Conservation (phyloP, 2,797 vertebrate genomes). For the Zenarchopterus dispar region DNA sequence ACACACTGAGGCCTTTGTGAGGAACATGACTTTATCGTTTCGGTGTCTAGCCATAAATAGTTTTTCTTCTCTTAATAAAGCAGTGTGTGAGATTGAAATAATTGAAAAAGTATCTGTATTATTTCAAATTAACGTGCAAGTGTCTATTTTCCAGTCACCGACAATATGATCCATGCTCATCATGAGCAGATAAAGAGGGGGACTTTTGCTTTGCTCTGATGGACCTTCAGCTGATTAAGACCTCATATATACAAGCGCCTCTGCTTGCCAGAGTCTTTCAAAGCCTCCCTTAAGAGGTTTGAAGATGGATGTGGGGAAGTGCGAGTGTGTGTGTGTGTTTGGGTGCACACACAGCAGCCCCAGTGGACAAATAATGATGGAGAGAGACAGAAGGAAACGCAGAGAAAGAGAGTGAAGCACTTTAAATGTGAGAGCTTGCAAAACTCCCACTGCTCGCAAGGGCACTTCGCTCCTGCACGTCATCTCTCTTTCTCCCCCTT, state of each 20-base stretch:
- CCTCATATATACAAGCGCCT: conserved; percentile 65
- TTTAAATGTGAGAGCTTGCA: conserved; percentile 77
- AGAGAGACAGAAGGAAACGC: conserved; percentile 67
- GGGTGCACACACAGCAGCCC: conserved; percentile 64
- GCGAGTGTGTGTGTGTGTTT: conserved; percentile 53
- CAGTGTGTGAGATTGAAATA: too few relatives aligned
- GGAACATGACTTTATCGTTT: too few relatives aligned
- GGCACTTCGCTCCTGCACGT: conserved; percentile 75
- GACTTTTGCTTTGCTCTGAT: conserved; percentile 49
- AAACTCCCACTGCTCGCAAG: conserved; percentile 77
- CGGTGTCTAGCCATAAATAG: too few relatives aligned
- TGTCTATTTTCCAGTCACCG: not conserved
- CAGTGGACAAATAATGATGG: conserved; percentile 76
- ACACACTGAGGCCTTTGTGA: too few relatives aligned
- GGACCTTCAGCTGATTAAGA: conserved; percentile 63
- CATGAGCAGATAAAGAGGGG: conserved; percentile 12
- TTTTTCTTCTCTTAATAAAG: too few relatives aligned
- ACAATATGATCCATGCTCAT: conserved; percentile 4
- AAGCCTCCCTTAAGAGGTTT: conserved; percentile 71
- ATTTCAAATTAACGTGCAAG: not conserved
- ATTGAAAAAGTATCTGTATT: too few relatives aligned
- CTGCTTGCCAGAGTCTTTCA: conserved; percentile 68
- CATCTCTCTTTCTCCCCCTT: conserved; percentile 67
- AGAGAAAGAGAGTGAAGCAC: conserved; percentile 70
- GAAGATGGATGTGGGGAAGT: conserved; percentile 75